Percentiles rank a stretch among this genome's conserved stretches.
Conservation (phyloP, 1,140 invertebrate genomes). For the Drosophila tropicalis region DNA sequence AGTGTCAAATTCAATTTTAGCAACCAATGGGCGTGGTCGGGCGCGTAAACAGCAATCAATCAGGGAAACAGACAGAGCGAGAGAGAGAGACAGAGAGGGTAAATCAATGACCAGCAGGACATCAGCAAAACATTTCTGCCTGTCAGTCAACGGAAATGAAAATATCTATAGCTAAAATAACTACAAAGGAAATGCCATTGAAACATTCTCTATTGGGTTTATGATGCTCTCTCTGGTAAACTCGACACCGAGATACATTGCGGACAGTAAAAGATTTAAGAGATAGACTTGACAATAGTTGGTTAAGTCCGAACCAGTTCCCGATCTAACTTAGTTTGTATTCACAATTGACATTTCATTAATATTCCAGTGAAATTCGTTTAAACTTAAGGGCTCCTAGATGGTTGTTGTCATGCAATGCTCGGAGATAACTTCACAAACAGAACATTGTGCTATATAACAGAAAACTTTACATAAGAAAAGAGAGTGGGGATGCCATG, state of each 20-base stretch:
- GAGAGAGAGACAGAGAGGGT: slow-evolving; percentile 17
- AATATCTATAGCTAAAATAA: slow-evolving; percentile 8
- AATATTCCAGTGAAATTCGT: too few relatives aligned
- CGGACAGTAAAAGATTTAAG: too few relatives aligned
- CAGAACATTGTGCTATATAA: neutral
- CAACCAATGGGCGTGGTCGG: slow-evolving; percentile 15
- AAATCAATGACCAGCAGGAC: slow-evolving; percentile 9
- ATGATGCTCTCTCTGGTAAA: too few relatives aligned
- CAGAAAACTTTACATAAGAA: neutral
- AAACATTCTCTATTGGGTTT: neutral
- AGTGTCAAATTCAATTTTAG: slow-evolving; percentile 47
- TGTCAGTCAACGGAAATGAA: slow-evolving; percentile 13
- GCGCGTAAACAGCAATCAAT: slow-evolving; percentile 73
- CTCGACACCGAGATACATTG: too few relatives aligned
- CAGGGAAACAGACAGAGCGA: slow-evolving; percentile 30
- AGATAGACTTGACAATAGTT: too few relatives aligned
- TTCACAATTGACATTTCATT: too few relatives aligned
- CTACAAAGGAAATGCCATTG: neutral
- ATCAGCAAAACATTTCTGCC: slow-evolving; percentile 12
- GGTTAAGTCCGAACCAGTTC: too few relatives aligned
- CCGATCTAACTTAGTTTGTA: too few relatives aligned
- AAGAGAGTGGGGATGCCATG: too few relatives aligned
- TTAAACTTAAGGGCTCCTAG: too few relatives aligned
- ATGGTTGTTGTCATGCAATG: neutral
- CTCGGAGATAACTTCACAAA: neutral